Percentiles rank a stretch among this genome's conserved stretches.
phyloP scores from a whole-genome alignment of 1,140 invertebrate genomes.

The Drosophila tsacasi region DNA sequence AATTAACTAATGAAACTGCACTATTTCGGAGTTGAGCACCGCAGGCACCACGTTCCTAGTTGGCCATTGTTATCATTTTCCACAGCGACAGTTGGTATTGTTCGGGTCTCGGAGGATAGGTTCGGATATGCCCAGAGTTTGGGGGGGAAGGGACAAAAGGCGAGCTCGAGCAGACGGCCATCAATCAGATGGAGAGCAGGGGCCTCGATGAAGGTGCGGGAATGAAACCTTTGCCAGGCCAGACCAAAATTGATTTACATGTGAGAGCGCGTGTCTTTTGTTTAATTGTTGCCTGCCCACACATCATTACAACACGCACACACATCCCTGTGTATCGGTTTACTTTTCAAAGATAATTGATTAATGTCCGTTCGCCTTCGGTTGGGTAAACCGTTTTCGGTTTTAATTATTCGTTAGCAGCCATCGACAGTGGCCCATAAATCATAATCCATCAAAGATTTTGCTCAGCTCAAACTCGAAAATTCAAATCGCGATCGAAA shows the following conservation, averaged over 20 bases:
- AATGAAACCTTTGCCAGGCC: constrained; percentile 54
- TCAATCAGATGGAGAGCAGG: constrained; percentile 59
- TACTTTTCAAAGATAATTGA: constrained; percentile 74
- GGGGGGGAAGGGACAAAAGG: constrained; percentile 49
- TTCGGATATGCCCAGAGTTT: constrained; percentile 19
- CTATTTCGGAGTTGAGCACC: constrained; percentile 20
- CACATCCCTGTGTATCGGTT: constrained; percentile 47
- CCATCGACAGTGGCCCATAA: constrained; percentile 70
- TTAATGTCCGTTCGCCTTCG: constrained; percentile 61
- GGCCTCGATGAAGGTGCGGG: background rate
- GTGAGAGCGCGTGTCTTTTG: constrained; percentile 78
- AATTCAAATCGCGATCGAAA: constrained; percentile 70
- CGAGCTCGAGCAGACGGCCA: constrained; percentile 50
- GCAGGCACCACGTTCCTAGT: constrained; percentile 8
- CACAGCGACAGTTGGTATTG: constrained; percentile 57
- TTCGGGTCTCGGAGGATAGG: constrained; percentile 27
- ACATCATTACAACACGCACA: constrained; percentile 57
- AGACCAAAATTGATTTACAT: constrained; percentile 75
- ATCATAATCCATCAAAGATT: constrained; percentile 84
- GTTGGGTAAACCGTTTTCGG: constrained; percentile 61
- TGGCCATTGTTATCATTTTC: constrained; percentile 63
- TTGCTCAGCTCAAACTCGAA: constrained; percentile 44
- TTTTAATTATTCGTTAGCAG: constrained; percentile 78
- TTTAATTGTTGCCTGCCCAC: constrained; percentile 81
- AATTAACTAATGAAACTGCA: constrained; percentile 75